A percentile compares a stretch with the other conserved stretches of the same genome.
phyloP scores from a whole-genome alignment of 2,113 vertebrate species.

The Malaclemys terrapin region DNA sequence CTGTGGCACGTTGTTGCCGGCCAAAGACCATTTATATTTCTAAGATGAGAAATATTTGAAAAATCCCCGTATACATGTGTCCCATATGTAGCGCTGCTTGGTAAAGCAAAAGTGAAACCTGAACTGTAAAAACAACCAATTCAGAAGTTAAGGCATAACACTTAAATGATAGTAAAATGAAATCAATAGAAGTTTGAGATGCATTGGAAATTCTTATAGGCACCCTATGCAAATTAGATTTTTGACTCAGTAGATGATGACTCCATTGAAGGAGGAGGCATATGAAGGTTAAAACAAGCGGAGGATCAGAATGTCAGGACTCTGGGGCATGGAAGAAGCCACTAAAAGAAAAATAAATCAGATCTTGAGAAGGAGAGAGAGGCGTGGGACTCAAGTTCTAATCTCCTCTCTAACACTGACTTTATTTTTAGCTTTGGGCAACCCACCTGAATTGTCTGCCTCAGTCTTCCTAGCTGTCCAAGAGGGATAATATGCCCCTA shows the following conservation, averaged over 20 bases:
- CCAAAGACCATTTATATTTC: not conserved
- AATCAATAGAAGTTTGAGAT: not conserved
- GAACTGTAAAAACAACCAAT: not conserved
- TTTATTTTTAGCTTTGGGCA: not conserved
- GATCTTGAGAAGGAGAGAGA: not conserved
- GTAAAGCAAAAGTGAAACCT: constrained; percentile 14
- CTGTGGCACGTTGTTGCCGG: rapidly evolving
- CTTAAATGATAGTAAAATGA: not conserved
- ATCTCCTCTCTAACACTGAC: not conserved
- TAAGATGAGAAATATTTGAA: not conserved
- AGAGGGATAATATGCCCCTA: not conserved
- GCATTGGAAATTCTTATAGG: not conserved
- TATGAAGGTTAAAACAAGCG: not conserved
- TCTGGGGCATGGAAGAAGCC: not conserved
- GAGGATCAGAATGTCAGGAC: constrained; percentile 18
- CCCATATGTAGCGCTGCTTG: not conserved
- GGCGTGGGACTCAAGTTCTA: not conserved
- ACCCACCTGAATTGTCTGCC: not conserved
- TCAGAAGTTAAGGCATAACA: not conserved
- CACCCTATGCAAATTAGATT: not conserved
- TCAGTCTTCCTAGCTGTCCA: not conserved
- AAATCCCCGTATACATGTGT: not conserved
- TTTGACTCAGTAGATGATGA: constrained; percentile 7
- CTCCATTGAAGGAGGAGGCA: not conserved
- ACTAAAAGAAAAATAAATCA: not conserved